Base-by-base conservation (phyloP, 2,113 vertebrate genomes). In the Reinhardtius hippoglossoides region DNA sequence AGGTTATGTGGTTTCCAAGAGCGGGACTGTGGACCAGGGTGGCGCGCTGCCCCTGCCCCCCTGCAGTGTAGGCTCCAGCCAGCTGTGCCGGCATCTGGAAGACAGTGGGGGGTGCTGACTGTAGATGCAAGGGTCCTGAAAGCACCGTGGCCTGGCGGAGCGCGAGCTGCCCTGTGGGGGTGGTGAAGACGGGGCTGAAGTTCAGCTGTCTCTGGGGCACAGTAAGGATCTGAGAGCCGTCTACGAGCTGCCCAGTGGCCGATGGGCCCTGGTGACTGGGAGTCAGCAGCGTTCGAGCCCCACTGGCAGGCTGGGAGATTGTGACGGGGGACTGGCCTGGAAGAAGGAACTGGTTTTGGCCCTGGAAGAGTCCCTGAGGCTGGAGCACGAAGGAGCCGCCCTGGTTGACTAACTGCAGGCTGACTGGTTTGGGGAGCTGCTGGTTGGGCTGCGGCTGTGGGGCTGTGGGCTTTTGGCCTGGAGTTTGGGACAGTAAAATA, bases 1-100 rank as follows among this genome's bases (percentile, higher is more conserved):
- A 69, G 18, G 93, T 94, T n/a, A 94, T 94, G 89, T 93, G 94
- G 90, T 94, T 94, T 62, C 90, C 91, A 8, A 94, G 88, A 23
- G 91, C 93, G 6, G 93, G 88, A 54, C 90, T 88, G 79, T 94
- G 94, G 75, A 95, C 88, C 74, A 95, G 83, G 15, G 94, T 91
- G 75, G 92, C 82, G 5, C 92, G 86, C 15, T 86, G 91, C n/a
- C 91, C 90, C 74, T 84, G 91, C 40, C 92, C 88, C 61, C 92
- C 91, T 3, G 92, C 56, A 2, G 90, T 42, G 73, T 94, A 95
- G 35, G 91, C 71, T 65, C 93, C 92, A 16, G 94, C 77, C 76
- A 95, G 87, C 81, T 95, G 94, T 1, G 93, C 91, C 7, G 94
- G 93, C 93, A 95, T 92, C 91, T 95, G 94, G 93, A 95, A 94